Evolutionary conservation across 2,888 invertebrate species (phyloP).

Genomic region (Danaus chrysippus): DNA sequence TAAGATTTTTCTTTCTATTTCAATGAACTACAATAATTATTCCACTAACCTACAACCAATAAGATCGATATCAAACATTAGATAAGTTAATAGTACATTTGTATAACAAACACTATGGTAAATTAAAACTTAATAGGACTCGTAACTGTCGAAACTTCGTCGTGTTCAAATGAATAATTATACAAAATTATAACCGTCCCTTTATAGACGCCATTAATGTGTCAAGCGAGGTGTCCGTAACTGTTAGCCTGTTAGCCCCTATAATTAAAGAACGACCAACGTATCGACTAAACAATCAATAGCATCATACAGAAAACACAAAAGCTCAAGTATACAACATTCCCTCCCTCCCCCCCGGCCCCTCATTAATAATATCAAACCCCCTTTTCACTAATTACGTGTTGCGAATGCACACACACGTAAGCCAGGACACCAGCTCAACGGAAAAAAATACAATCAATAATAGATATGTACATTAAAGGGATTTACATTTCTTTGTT

Average conservation of each 20-base stretch:
- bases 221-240: constrained; percentile 71
- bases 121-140: constrained; percentile 51
- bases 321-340: constrained; percentile 76
- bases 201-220: constrained; percentile 60
- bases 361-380: constrained; percentile 79
- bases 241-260: constrained; percentile 67
- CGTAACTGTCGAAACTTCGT: constrained; percentile 58
- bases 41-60: constrained; percentile 12
- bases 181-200: constrained; percentile 61
- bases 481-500: constrained; percentile 64
- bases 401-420: constrained; percentile 71
- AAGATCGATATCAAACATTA: constrained; percentile 37
- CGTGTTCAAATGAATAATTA: constrained; percentile 68
- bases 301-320: constrained; percentile 72
- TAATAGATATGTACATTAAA: constrained; percentile 46
- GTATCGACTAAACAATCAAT: constrained; percentile 77
- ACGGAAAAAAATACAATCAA: constrained; percentile 59
- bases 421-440: constrained; percentile 57
- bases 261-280: constrained; percentile 69
- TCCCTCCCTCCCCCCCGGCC: constrained; percentile 56
- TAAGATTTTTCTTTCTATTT: no score
- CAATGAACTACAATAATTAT: constrained; percentile 10
- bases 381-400: constrained; percentile 75
- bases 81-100: constrained; percentile 25
- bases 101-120: constrained; percentile 36